phyloP scores from a whole-genome alignment of 2,888 invertebrate genomes.

The Graphium colonna region DNA sequence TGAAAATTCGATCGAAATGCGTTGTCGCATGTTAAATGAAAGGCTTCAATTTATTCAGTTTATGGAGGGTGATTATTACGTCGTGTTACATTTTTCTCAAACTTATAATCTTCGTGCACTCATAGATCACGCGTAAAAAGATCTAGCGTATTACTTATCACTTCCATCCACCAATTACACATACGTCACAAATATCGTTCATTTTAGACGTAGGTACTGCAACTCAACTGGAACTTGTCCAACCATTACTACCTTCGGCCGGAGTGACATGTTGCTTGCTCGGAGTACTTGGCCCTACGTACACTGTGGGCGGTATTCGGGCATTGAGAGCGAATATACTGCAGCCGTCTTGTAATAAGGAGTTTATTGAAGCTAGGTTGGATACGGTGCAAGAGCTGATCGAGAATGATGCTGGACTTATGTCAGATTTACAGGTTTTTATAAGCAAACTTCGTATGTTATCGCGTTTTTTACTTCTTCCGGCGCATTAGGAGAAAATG shows the following conservation, averaged over 20 bases:
- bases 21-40: too few species aligned
- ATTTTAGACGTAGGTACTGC: slow-evolving; percentile 93
- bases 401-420: slow-evolving; percentile 82
- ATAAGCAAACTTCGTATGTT: not conserved
- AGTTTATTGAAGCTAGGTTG: slow-evolving; percentile 84
- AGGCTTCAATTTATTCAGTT: too few species aligned
- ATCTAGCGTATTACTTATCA: too few species aligned
- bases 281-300: slow-evolving; percentile 66
- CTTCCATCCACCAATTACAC: not conserved
- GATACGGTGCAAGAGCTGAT: slow-evolving; percentile 89
- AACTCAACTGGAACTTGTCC: slow-evolving; percentile 86
- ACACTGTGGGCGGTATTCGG: slow-evolving; percentile 84
- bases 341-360: slow-evolving; percentile 86
- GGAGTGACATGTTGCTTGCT: slow-evolving; percentile 67
- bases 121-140: too few species aligned
- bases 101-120: too few species aligned
- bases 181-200: too few species aligned
- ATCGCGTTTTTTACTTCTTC: too few species aligned
- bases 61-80: too few species aligned
- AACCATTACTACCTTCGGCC: slow-evolving; percentile 70
- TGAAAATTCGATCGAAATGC: too few species aligned
- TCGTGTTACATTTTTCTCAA: too few species aligned
- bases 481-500: too few species aligned
- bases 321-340: slow-evolving; percentile 89
- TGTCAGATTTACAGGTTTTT: slow-evolving; percentile 82